Percentiles rank a stretch among this genome's conserved stretches.
Conservation (phyloP, 2,888 invertebrate genomes). For the Osmoderma eremita region DNA sequence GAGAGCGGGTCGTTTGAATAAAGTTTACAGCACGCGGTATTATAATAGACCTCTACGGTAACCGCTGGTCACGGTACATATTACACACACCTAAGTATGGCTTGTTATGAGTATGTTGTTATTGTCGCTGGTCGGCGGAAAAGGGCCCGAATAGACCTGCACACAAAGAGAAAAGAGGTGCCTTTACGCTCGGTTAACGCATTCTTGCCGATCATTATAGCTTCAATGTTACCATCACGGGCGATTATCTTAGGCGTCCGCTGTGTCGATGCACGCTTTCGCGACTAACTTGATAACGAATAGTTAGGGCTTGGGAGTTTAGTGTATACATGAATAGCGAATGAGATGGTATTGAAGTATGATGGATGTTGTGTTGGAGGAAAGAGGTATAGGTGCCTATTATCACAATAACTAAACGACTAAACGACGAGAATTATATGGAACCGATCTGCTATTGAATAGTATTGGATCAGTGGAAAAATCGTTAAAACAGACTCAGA, state of each 20-base stretch:
- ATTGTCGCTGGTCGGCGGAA: slow-evolving; percentile 24
- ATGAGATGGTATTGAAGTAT: not conserved
- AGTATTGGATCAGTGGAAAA: no score
- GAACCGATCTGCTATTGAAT: no score
- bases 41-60: slow-evolving; percentile 37
- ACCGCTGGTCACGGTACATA: slow-evolving; percentile 38
- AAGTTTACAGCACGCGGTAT: slow-evolving; percentile 41
- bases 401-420: no score
- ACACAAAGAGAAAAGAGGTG: slow-evolving; percentile 20
- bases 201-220: slow-evolving; percentile 39
- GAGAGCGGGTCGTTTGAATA: slow-evolving; percentile 34
- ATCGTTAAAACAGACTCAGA: no score
- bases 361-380: no score
- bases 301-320: slow-evolving; percentile 14
- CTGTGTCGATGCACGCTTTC: slow-evolving; percentile 33
- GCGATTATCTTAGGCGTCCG: slow-evolving; percentile 34
- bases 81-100: slow-evolving; percentile 38
- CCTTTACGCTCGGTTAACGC: slow-evolving; percentile 8
- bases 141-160: slow-evolving; percentile 20
- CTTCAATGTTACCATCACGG: slow-evolving; percentile 28
- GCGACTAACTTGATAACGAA: slow-evolving; percentile 37
- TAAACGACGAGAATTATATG: no score
- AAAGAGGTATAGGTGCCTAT: no score
- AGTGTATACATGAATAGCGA: not conserved
- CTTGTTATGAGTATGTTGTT: slow-evolving; percentile 42